These are phyloP conservation scores for Catocala sponsa DNA, from an alignment of 2,888 invertebrate genomes.

Conservation along the genomic window DNA sequence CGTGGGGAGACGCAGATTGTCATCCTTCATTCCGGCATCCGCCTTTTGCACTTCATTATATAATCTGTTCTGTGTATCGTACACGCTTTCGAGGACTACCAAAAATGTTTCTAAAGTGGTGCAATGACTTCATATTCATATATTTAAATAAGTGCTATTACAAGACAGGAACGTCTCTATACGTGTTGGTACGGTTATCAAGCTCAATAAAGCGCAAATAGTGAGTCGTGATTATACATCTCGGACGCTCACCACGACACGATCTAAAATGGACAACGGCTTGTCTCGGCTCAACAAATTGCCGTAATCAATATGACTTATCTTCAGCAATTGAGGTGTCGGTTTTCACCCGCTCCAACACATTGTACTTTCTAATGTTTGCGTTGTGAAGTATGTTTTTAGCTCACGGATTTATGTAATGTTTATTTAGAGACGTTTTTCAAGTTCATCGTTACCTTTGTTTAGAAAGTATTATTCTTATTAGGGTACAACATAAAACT, in stretches of 20 bases:
- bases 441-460: conserved; percentile 5
- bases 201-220: conserved; percentile 19
- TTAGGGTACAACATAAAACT: too few species aligned
- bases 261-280: conserved; percentile 43
- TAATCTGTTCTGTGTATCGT: conserved; percentile 60
- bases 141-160: neutral
- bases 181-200: conserved; percentile 19
- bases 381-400: conserved; percentile 24
- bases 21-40: conserved; percentile 84
- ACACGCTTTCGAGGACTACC: conserved; percentile 10
- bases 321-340: conserved; percentile 49
- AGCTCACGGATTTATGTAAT: conserved; percentile 14
- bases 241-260: conserved; percentile 29
- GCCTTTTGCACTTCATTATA: conserved; percentile 82
- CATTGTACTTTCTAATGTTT: conserved; percentile 46
- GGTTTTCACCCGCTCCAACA: conserved; percentile 44
- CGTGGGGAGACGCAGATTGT: conserved; percentile 85
- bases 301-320: conserved; percentile 56
- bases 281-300: conserved; percentile 52
- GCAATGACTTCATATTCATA: neutral
- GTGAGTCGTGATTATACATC: conserved; percentile 21
- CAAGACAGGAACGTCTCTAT: conserved; percentile 13
- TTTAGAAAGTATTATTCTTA: too few species aligned
- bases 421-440: conserved; percentile 14
- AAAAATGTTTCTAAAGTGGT: neutral